Conservation (phyloP, 2,797 vertebrate species). For the Calcarius lapponicus region DNA sequence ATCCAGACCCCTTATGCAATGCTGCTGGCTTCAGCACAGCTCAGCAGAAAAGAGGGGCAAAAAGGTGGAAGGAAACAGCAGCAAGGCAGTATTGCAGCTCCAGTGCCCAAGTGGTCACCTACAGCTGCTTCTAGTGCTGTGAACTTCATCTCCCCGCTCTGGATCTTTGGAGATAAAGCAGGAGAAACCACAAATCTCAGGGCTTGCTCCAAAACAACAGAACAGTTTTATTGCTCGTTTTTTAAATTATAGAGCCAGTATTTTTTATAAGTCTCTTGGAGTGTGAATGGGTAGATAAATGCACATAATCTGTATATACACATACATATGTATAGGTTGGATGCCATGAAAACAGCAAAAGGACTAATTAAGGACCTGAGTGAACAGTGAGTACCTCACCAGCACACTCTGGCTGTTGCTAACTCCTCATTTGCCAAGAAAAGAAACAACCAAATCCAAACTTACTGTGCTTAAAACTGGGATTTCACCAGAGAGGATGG, state of each 20-base stretch:
- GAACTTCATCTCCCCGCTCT: background rate
- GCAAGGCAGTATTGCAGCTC: background rate
- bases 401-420: background rate
- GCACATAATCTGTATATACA: background rate
- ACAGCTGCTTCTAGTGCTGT: background rate
- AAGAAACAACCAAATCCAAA: background rate
- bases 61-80: background rate
- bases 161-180: background rate
- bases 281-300: background rate
- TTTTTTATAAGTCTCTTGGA: background rate
- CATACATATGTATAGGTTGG: background rate
- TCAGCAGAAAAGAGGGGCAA: background rate
- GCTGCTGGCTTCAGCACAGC: background rate
- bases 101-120: background rate
- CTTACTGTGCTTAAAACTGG: background rate
- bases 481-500: background rate
- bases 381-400: background rate
- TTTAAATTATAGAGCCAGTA: background rate
- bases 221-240: background rate
- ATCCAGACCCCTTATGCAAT: background rate
- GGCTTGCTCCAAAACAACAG: background rate
- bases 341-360: background rate
- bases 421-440: background rate
- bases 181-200: background rate
- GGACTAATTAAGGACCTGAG: background rate